These are phyloP conservation scores for Gopherus evgoodei DNA, from an alignment of 2,113 vertebrate species.

Conservation along the genomic window DNA sequence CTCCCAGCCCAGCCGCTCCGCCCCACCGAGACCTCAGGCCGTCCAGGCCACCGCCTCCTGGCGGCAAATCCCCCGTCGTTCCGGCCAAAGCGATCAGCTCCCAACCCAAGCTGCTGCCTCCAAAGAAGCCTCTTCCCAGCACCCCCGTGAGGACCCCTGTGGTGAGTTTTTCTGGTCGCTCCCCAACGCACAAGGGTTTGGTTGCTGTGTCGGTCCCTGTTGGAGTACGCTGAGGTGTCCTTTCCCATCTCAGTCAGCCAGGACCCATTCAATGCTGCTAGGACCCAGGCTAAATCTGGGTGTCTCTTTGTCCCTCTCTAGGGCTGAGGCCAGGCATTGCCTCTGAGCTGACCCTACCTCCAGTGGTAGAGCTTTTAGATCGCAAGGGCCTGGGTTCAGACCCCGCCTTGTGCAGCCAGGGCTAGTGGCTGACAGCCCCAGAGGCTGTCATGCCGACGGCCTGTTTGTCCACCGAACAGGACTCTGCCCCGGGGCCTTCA, in stretches of 20 bases:
- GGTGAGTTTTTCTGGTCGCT: slow-evolving; percentile 70
- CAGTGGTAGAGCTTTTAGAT: not conserved
- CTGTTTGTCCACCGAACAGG: not conserved
- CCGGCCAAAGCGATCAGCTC: not conserved
- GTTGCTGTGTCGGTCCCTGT: too few species aligned
- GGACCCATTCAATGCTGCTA: not conserved
- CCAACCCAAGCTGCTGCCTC: slow-evolving; percentile 81
- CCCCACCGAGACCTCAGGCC: slow-evolving; percentile 64
- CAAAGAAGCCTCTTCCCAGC: slow-evolving; percentile 88
- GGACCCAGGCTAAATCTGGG: not conserved
- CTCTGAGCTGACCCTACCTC: not conserved
- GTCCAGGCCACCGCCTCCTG: slow-evolving; percentile 70
- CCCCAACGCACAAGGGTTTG: not conserved
- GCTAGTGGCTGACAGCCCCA: not conserved
- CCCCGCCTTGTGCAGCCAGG: not conserved
- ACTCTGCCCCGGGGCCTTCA: too few species aligned
- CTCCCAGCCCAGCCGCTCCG: slow-evolving; percentile 26
- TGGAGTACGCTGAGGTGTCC: not conserved
- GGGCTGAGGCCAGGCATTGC: too few species aligned
- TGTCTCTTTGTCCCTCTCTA: not conserved
- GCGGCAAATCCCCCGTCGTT: slow-evolving; percentile 56
- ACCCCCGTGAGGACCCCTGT: slow-evolving; percentile 80
- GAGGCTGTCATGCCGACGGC: not conserved
- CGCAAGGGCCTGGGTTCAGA: not conserved
- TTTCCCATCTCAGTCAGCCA: not conserved